Base-by-base conservation (phyloP, 30 jellyfish, hydroid and myxozoan species). In the Hydractinia echinata region DNA sequence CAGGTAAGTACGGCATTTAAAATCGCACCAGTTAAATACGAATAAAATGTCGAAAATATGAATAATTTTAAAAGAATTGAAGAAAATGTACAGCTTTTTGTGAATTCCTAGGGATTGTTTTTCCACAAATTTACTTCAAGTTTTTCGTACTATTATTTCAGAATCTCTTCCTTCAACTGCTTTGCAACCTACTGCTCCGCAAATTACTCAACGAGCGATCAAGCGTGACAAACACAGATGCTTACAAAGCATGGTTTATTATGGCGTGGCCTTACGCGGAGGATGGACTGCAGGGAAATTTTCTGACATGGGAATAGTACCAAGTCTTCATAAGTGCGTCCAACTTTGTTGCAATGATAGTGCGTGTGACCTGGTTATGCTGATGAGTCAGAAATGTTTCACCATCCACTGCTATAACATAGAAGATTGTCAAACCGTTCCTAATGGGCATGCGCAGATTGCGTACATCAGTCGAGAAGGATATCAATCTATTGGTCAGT, bases 241-340 rank as follows among this genome's bases (percentile, higher is more conserved):
- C 69, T 79, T 92, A 5, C 98, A 92, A 76, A 92, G 95, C 66
- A 92, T 86, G 96, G 98, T 92, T 15, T 92, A 92, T 61, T 92
- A 80, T 76, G 87, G 95, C 56, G 98, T 92, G 6, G 98, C 98
- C 4, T 79, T 92, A 56, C 92, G 90, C 50, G 98, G 98, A 11
- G 98, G 98, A 1, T 92, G 98, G 98, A 92, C 98, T 8, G 82
- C 98, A 0, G 98, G 98, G 71, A 92, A 92, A 73, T 92, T 92
- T 66, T 79, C 96, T 0, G 98, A 92, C 82, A 92, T 90, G 94
- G 98, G 98, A 18, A 71, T 87, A 53, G 98, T 92, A 49, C 85
- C 77, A 19, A 84, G 77, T 60, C 85, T 92, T 49, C 90, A 88
- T 9, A 95, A 87, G 54, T 92, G 98, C 66, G 96, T 92, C 66